These are phyloP conservation scores for Procavia capensis DNA, from an alignment of 2,113 vertebrate genomes.

Conservation along the genomic window DNA sequence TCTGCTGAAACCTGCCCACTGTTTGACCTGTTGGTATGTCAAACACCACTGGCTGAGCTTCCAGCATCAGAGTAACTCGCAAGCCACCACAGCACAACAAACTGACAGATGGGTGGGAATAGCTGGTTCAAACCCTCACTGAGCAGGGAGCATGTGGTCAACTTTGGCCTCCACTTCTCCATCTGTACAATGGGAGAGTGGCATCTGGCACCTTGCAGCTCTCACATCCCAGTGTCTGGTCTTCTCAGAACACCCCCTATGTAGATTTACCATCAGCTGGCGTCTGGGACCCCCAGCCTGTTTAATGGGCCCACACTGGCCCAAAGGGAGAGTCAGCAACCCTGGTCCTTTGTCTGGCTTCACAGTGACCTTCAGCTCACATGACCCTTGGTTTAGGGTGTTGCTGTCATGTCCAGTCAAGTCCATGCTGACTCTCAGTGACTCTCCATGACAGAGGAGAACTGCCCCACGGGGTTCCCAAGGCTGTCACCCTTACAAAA, in stretches of 20 bases:
- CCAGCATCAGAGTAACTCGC: not conserved
- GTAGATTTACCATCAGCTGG: accelerated
- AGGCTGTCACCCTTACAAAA: too few relatives aligned
- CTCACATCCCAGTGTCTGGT: not conserved
- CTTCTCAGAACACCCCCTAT: accelerated
- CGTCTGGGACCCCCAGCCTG: accelerated
- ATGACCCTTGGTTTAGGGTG: not conserved
- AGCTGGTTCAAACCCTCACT: accelerated
- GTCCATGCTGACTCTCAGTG: not conserved
- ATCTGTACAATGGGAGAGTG: not conserved
- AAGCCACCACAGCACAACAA: not conserved
- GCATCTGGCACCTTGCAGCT: not conserved
- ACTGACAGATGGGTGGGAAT: not conserved
- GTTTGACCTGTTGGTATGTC: not conserved
- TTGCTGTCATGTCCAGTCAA: not conserved
- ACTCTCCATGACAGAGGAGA: not conserved
- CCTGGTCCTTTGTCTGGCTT: not conserved
- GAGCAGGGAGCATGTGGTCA: accelerated
- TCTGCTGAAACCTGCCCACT: not conserved
- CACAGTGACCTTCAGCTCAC: accelerated
- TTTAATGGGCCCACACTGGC: accelerated
- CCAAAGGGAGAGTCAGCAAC: too few relatives aligned
- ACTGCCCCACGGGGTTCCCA: not conserved
- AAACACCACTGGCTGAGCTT: not conserved
- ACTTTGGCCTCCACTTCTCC: not conserved